Evolutionary conservation across 2,113 vertebrate species (phyloP), one percentile per base, ranked within the genome.

Genomic region (Bos indicus): DNA sequence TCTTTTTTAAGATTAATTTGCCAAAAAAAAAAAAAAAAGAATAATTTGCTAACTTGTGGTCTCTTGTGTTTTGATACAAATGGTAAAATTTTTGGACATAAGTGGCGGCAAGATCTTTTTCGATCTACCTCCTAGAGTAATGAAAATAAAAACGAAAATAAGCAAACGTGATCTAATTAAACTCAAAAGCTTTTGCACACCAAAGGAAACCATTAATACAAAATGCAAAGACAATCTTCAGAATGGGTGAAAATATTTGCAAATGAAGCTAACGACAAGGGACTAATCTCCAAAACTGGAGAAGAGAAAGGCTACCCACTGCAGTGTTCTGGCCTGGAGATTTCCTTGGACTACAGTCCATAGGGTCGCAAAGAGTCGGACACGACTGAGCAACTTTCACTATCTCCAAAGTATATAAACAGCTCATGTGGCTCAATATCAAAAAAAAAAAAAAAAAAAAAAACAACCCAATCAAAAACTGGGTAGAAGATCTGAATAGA

Each of bases 361-460:
- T 0, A 2, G 64, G 64, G 64, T 67, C 17, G 9, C 64, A 67
- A n/a, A 67, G 64, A n/a, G 33, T 36, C 2, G 0, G 64, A 67
- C 33, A 67, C 2, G 0, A 67, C 7, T 17, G 0, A 67, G 33
- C 28, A 16, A 67, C 17, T 67, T 17, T 67, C 33, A 67, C 8
- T 4, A 0, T n/a, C 16, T 67, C 64, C 33, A 67, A n/a, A 67
- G 30, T 16, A 78, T 46, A 78, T 6, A 78, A 5, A 28, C 7
- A 78, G 40, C 40, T 46, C 40, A 16, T 28, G 40, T 2, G 7
- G 40, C 2, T 46, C 13, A 46, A 46, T 46, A 16, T 77, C 2
- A 0, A 78, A 28, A 46, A 7, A 77, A 26, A 15, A 33, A n/a
- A n/a, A n/a, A n/a, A n/a, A 17, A 4, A 0, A 25, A 23, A 10